Evolutionary conservation across 1,140 invertebrate species (phyloP).

Genomic region (Drosophila parvula): DNA sequence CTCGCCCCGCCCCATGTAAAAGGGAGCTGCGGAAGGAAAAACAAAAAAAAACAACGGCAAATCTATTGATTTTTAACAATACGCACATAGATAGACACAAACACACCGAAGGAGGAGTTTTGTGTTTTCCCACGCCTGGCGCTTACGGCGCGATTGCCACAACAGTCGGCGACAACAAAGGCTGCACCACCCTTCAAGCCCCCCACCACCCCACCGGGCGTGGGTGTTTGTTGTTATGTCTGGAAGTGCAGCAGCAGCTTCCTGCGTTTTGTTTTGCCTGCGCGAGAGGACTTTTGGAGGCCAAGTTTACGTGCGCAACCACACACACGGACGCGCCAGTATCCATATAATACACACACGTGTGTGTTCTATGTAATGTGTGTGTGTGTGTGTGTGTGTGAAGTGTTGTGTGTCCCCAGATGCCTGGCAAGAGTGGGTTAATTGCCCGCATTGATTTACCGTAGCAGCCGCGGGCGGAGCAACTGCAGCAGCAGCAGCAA

Average conservation of each 20-base stretch:
- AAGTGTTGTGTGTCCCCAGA: slow-evolving; percentile 17
- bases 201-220: neutral
- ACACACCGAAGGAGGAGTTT: slow-evolving; percentile 18
- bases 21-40: slow-evolving; percentile 40
- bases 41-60: slow-evolving; percentile 45
- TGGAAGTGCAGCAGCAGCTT: slow-evolving; percentile 29
- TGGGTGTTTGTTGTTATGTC: slow-evolving; percentile 28
- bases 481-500: slow-evolving; percentile 15
- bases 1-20: neutral
- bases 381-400: neutral
- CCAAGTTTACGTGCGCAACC: slow-evolving; percentile 74
- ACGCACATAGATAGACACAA: slow-evolving; percentile 48
- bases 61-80: slow-evolving; percentile 80
- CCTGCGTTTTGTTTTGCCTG: slow-evolving; percentile 47
- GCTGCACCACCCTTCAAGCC: neutral
- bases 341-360: slow-evolving; percentile 9
- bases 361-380: slow-evolving; percentile 6
- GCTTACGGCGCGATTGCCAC: slow-evolving; percentile 5
- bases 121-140: slow-evolving; percentile 27
- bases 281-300: slow-evolving; percentile 60
- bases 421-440: slow-evolving; percentile 53
- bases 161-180: slow-evolving; percentile 36
- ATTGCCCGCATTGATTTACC: slow-evolving; percentile 59
- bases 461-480: slow-evolving; percentile 4
- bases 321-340: slow-evolving; percentile 18